Percentiles rank a stretch among this genome's conserved stretches.
phyloP scores from a whole-genome alignment of 1,140 invertebrate genomes.

The Leptoteleia sp. region DNA sequence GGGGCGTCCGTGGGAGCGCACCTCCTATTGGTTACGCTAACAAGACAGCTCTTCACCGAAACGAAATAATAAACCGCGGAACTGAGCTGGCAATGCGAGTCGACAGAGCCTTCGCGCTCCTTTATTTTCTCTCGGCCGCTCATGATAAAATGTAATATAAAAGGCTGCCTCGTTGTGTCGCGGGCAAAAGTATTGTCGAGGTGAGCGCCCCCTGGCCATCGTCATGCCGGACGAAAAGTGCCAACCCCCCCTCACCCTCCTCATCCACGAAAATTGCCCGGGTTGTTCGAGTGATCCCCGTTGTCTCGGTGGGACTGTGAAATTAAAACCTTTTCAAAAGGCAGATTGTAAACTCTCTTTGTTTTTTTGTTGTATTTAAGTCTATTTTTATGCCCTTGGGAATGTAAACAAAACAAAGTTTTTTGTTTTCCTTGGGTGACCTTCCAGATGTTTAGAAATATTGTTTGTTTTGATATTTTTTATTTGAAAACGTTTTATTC shows the following conservation, averaged over 20 bases:
- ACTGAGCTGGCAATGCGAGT: slow-evolving; percentile 29
- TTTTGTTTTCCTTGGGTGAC: no score
- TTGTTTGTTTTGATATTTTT: no score
- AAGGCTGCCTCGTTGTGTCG: slow-evolving; percentile 69
- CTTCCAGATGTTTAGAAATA: no score
- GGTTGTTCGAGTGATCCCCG: no score
- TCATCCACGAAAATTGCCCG: no score
- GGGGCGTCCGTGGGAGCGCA: slow-evolving; percentile 77
- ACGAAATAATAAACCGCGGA: slow-evolving; percentile 79
- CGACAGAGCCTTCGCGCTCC: slow-evolving; percentile 25
- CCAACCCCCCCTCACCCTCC: neutral
- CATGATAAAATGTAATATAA: slow-evolving; percentile 77
- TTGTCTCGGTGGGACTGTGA: no score
- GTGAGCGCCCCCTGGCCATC: slow-evolving; percentile 38
- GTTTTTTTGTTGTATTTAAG: no score
- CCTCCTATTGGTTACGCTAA: slow-evolving; percentile 78
- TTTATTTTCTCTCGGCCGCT: slow-evolving; percentile 55
- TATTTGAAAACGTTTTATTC: no score
- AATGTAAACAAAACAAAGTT: no score
- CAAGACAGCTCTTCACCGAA: slow-evolving; percentile 76
- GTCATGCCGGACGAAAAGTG: slow-evolving; percentile 27
- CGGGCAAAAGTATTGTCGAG: slow-evolving; percentile 64
- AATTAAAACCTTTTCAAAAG: no score
- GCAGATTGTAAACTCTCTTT: no score
- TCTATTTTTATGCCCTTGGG: no score